Percentiles rank a stretch among this genome's conserved stretches.
phyloP scores from a whole-genome alignment of 2,888 invertebrate species.

The Leptopilina drosophilae region DNA sequence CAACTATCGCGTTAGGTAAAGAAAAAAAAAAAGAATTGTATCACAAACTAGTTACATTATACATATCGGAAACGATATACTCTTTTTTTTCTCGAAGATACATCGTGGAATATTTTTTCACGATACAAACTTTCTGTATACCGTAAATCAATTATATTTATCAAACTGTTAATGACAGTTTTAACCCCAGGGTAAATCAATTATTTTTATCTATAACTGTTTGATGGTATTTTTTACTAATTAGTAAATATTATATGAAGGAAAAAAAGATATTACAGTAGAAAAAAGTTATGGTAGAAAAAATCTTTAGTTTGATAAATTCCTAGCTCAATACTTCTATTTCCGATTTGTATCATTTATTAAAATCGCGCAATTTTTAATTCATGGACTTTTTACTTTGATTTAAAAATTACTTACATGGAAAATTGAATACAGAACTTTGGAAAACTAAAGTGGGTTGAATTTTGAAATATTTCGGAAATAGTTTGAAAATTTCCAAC shows the following conservation, averaged over 20 bases:
- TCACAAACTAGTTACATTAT: constrained; percentile 20
- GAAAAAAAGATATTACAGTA: no score
- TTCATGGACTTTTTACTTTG: neutral
- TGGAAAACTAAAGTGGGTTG: neutral
- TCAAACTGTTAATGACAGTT: constrained; percentile 5
- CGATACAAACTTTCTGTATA: neutral
- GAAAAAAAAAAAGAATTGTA: neutral
- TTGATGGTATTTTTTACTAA: no score
- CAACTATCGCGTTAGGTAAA: neutral
- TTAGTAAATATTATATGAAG: no score
- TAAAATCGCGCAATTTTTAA: no score
- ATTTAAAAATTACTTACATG: neutral
- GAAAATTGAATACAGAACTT: neutral
- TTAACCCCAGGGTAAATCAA: neutral
- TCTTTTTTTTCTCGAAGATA: neutral
- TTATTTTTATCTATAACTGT: no score
- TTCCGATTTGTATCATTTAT: no score
- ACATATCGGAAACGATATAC: neutral
- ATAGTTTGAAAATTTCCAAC: neutral
- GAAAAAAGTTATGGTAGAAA: no score
- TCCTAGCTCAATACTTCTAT: no score
- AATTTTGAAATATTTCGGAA: neutral
- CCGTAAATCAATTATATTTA: neutral
- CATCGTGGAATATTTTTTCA: neutral
- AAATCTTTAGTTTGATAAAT: no score